These are phyloP conservation scores for Alca torda DNA, from an alignment of 2,797 vertebrate genomes.

Conservation along the genomic window DNA sequence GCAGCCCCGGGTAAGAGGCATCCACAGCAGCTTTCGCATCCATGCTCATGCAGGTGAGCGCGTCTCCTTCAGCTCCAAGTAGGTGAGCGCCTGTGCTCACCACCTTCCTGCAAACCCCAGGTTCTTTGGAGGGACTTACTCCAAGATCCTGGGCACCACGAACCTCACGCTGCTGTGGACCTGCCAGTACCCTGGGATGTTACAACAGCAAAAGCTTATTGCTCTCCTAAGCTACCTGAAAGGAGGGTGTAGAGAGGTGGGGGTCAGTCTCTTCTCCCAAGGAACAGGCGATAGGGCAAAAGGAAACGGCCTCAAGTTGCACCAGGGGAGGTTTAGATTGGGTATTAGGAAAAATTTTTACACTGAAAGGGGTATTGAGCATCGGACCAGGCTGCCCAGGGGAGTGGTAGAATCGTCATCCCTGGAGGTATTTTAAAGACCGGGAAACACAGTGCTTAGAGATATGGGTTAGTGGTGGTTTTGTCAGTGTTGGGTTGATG, in stretches of 20 bases:
- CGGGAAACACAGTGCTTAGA: not conserved
- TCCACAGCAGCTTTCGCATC: not conserved
- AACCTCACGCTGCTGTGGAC: fast-evolving
- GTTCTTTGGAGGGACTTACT: not conserved
- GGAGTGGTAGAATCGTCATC: not conserved
- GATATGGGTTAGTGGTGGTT: not conserved
- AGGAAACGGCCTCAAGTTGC: not conserved
- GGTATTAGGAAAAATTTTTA: not conserved
- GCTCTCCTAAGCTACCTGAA: not conserved
- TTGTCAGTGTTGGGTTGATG: not conserved
- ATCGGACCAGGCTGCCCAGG: not conserved
- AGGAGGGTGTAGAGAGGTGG: not conserved
- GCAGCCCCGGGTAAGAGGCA: not conserved
- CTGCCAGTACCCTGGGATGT: fast-evolving
- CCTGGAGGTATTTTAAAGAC: not conserved
- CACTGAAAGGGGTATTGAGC: not conserved
- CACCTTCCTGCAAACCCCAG: not conserved
- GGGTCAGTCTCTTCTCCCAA: not conserved
- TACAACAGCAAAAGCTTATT: not conserved
- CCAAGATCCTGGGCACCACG: fast-evolving
- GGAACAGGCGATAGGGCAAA: not conserved
- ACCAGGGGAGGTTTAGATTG: not conserved
- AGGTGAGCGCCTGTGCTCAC: fast-evolving
- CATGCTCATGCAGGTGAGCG: fast-evolving
- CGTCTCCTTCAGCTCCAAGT: not conserved